Base-by-base conservation (phyloP, 2,888 invertebrate genomes). In the Philhelius pedissequus region DNA sequence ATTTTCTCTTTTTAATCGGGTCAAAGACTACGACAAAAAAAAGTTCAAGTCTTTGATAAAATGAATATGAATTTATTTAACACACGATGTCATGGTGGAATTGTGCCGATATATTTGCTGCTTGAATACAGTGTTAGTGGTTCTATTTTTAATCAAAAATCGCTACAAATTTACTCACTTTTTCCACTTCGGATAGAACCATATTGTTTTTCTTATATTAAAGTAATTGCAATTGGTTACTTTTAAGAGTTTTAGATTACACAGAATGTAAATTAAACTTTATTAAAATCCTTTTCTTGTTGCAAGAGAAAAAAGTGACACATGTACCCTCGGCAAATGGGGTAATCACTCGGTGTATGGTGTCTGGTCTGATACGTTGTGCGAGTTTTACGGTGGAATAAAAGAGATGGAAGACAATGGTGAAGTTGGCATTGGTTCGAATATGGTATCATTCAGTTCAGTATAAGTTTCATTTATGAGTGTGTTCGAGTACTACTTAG, bases 311-410 rank as follows among this genome's bases (percentile, higher is more conserved):
- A 71, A 70, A 81, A 64, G 71, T 81, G 76, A 86, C 86, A 86
- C 86, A 86, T 86, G 86, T 86, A 86, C 81, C 86, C 80, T 64
- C 86, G 62, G 73, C 68, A 68, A 86, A 81, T 73, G 76, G 81
- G 71, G 71, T 48, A 81, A 48, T 75, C 70, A 68, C 62, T 66
- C 70, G 30, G 69, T n/a, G n/a, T n/a, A n/a, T n/a, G 69, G 43
- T 64, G 69, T 58, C 71, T n/a, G 58, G 77, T 77, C 45, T 54
- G 48, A 22, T 43, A n/a, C n/a, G n/a, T 64, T 38, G 30, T 1
- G 73, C 38, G 73, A 71, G 48, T 66, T 69, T 50, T 56, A 48
- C 62, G 20, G 48, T 38, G 20, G 38, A n/a, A 15, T 22, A 20
- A 71, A 43, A 6, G 56, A 68, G 70, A 75, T 45, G n/a, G 45